phyloP scores from a whole-genome alignment of 2,113 vertebrate species.

The Hoplias malabaricus region DNA sequence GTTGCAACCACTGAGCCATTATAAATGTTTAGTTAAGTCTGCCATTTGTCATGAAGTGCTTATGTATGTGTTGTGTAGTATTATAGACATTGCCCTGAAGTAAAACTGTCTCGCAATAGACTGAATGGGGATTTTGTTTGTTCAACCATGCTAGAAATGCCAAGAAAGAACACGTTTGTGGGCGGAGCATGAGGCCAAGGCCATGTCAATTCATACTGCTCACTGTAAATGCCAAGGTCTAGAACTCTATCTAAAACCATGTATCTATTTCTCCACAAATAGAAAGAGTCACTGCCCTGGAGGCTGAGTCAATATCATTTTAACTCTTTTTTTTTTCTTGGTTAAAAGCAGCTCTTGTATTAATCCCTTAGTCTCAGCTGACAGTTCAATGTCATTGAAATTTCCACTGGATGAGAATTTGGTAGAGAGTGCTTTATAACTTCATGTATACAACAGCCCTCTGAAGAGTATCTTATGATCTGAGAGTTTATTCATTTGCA shows the following conservation, averaged over 20 bases:
- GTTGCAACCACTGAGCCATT: too few relatives aligned
- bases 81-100: too few relatives aligned
- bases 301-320: not conserved
- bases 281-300: slow-evolving; percentile 1
- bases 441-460: not conserved
- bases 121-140: too few relatives aligned
- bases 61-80: too few relatives aligned
- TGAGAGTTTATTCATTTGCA: not conserved
- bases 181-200: not conserved
- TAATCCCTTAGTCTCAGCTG: slow-evolving; percentile 1
- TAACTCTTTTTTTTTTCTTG: not conserved
- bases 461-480: not conserved
- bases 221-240: not conserved
- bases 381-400: not conserved
- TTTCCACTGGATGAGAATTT: not conserved
- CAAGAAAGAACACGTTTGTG: too few relatives aligned
- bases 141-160: too few relatives aligned
- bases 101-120: too few relatives aligned
- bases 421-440: not conserved
- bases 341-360: not conserved
- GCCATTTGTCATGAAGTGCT: too few relatives aligned
- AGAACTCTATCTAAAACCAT: not conserved
- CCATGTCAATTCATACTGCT: not conserved
- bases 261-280: slow-evolving; percentile 2
- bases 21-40: too few relatives aligned